A percentile compares a stretch with the other conserved stretches of the same genome.
Conservation (phyloP, 2,113 vertebrate species). For the Equus przewalskii region DNA sequence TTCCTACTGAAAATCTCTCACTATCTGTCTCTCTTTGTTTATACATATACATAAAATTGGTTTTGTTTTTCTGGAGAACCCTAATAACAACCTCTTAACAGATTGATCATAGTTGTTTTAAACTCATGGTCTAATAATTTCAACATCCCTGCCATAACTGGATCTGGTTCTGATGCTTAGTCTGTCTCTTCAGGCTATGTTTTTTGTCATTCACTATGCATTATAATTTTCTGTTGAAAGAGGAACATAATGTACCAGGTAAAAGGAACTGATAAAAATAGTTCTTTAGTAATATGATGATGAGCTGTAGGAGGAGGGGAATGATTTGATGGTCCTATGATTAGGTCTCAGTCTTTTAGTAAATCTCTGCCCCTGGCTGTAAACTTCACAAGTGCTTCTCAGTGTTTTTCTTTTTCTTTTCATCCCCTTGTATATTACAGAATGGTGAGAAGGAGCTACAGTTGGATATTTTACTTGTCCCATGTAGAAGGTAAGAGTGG, state of each 20-base stretch:
- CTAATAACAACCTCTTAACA: neutral
- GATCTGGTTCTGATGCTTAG: neutral
- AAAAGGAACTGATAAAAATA: neutral
- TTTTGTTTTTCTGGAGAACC: neutral
- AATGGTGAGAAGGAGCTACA: neutral
- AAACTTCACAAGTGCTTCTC: neutral
- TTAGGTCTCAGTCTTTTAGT: neutral
- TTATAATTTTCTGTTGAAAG: neutral
- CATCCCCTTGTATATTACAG: neutral
- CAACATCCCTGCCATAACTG: neutral
- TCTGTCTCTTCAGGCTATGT: neutral
- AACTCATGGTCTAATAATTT: neutral
- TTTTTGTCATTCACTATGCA: neutral
- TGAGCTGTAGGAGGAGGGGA: neutral
- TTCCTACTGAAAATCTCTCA: neutral
- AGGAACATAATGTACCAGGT: neutral
- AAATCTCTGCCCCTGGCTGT: neutral
- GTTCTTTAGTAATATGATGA: neutral
- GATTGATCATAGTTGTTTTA: neutral
- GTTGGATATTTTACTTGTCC: neutral
- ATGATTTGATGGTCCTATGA: rapidly evolving
- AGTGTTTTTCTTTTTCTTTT: neutral
- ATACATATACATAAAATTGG: too few species aligned
- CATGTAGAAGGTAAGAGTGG: neutral
- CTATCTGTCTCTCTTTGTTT: neutral